Conservation (phyloP, 2,797 vertebrate genomes). For the Ptychadena robeensis region DNA sequence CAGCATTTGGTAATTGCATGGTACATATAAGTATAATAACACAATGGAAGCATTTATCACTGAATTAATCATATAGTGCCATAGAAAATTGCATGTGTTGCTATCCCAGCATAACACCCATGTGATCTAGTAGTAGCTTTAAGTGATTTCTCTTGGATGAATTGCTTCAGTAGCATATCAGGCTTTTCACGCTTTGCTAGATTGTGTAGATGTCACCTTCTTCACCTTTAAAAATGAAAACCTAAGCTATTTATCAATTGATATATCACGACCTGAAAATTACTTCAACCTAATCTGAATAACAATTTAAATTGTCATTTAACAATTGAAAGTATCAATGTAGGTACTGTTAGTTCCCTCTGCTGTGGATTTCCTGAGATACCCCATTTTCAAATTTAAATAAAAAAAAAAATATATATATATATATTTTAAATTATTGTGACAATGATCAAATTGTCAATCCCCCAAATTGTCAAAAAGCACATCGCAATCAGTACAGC, state of each 20-base stretch:
- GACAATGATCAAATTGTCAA: no score
- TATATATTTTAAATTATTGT: no score
- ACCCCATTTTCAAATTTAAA: no score
- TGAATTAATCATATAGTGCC: neutral
- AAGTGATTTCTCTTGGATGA: slow-evolving; percentile 16
- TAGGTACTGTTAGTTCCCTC: no score
- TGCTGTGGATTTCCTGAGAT: no score
- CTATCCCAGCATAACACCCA: neutral
- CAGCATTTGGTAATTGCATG: neutral
- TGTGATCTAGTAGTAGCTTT: slow-evolving; percentile 1
- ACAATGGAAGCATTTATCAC: slow-evolving; percentile 2
- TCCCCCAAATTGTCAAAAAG: no score
- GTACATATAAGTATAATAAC: slow-evolving; percentile 2
- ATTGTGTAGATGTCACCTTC: slow-evolving; percentile 24
- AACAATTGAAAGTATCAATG: no score
- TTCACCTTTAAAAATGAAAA: slow-evolving; percentile 20
- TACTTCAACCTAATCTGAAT: slow-evolving; percentile 10
- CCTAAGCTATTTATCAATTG: slow-evolving; percentile 12
- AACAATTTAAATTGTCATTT: no score
- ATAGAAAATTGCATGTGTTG: slow-evolving; percentile 22
- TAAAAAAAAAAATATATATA: no score
- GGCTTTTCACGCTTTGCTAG: slow-evolving; percentile 9
- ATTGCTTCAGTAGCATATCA: slow-evolving; percentile 5
- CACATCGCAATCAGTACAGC: no score
- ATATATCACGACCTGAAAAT: neutral